These are phyloP conservation scores for Taenioides sp. DNA, from an alignment of 2,797 vertebrate genomes.

Conservation along the genomic window DNA sequence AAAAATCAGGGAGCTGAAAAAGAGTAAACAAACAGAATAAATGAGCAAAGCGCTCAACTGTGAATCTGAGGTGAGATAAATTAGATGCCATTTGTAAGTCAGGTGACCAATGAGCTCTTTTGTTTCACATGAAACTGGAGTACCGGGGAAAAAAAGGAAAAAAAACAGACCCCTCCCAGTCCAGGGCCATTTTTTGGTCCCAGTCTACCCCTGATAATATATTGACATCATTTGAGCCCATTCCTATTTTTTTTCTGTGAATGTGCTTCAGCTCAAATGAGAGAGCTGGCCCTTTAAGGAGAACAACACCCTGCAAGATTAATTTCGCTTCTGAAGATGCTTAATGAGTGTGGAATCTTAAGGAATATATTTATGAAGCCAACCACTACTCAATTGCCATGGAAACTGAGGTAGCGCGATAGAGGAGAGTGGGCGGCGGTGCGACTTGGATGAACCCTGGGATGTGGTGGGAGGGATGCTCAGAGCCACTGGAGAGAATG, in stretches of 20 bases:
- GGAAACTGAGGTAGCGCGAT: conserved; percentile 73
- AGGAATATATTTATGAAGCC: conserved; percentile 68
- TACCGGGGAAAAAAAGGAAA: too few species aligned
- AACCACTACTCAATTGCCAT: conserved; percentile 69
- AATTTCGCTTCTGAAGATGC: conserved; percentile 44
- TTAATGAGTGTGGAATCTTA: conserved; percentile 67
- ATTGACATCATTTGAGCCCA: background rate
- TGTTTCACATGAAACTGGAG: too few species aligned
- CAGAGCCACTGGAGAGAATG: conserved; percentile 40
- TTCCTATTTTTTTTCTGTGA: background rate
- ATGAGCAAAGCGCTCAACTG: too few species aligned
- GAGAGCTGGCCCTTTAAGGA: conserved; percentile 39
- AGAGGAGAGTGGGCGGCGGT: conserved; percentile 71
- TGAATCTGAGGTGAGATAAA: too few species aligned
- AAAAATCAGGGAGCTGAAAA: too few species aligned
- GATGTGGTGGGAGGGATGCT: conserved; percentile 64
- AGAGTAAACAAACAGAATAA: too few species aligned
- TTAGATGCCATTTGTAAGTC: too few species aligned
- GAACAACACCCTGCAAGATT: conserved; percentile 35
- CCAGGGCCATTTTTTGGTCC: too few species aligned
- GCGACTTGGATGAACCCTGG: conserved; percentile 71
- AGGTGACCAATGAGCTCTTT: too few species aligned
- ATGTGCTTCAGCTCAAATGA: conserved; percentile 10
- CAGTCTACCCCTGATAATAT: background rate
- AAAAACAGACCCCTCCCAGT: too few species aligned